Base-by-base conservation (phyloP, 2,888 invertebrate species). In the Zele albiditarsus region DNA sequence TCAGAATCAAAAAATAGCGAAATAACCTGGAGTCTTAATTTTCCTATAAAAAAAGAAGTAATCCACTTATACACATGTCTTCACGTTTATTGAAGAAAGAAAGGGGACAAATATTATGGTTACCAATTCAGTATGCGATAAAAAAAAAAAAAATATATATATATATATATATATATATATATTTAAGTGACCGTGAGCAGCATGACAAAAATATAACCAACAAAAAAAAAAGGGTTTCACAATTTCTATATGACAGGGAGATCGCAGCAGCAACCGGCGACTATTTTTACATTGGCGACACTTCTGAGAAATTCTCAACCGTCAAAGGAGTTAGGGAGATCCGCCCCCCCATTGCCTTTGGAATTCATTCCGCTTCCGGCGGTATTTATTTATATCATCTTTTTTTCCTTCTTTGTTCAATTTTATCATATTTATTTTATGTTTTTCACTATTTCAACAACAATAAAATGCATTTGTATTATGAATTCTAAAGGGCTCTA, bases 231-330 rank as follows among this genome's bases (percentile, higher is more conserved):
- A 5, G 16, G 46, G 16, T 46, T 46, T n/a, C 4, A 16, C 46
- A 10, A n/a, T 46, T 46, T 46, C 46, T 46, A n/a, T n/a, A 46
- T 46, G 46, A 46, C 46, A 46, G 4, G 16, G n/a, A 46, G 46
- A 46, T 46, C 46, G n/a, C 46, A n/a, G 46, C 46, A 46, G 46
- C 16, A 46, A 46, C 46, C 4, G n/a, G 3, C 46, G 80, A 80
- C 81, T 86, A 86, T 86, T 87, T 87, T 84, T 85, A 87, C 82
- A 80, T 82, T 78, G 79, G 74, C 80, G 80, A 82, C 80, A 80
- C 80, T 86, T 86, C 87, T 80, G 72, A 79, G 87, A 87, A 87
- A 78, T 80, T 67, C 78, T 71, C 66, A 78, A 79, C 76, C 84
- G 82, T 83, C 84, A 86, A 87, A 87, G 83, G 83, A 83, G 79